Conservation (phyloP, 2,888 invertebrate species). For the Pachliopta kotzebuea region DNA sequence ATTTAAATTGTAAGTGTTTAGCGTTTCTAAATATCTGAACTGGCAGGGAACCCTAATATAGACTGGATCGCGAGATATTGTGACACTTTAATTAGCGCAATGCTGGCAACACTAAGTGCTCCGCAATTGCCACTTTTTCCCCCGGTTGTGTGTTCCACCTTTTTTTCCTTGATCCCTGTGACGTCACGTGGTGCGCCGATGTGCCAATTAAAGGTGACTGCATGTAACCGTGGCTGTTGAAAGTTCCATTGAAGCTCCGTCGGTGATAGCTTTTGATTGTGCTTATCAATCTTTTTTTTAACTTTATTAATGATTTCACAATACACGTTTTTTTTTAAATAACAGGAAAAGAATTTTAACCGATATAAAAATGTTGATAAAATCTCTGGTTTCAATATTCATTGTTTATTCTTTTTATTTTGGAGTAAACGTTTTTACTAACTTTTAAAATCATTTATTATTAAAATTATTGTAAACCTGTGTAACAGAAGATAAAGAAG, state of each 20-base stretch:
- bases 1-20: too few species aligned
- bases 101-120: slow-evolving; percentile 52
- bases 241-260: neutral
- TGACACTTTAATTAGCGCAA: slow-evolving; percentile 62
- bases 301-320: neutral
- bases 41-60: slow-evolving; percentile 40
- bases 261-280: neutral
- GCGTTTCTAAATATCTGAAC: slow-evolving; percentile 1
- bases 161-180: slow-evolving; percentile 40
- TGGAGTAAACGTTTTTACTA: too few species aligned
- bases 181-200: slow-evolving; percentile 44
- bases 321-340: too few species aligned
- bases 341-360: too few species aligned
- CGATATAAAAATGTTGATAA: too few species aligned
- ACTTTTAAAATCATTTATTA: too few species aligned
- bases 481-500: too few species aligned
- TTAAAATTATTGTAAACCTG: too few species aligned
- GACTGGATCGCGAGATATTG: slow-evolving; percentile 44
- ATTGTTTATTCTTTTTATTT: too few species aligned
- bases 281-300: neutral
- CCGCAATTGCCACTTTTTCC: slow-evolving; percentile 60
- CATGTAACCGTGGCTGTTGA: slow-evolving; percentile 34
- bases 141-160: slow-evolving; percentile 44
- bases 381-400: too few species aligned
- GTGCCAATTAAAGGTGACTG: slow-evolving; percentile 53